A percentile compares a stretch with the other conserved stretches of the same genome.
Conservation (phyloP, 2,113 vertebrate species). For the Lycaon pictus region DNA sequence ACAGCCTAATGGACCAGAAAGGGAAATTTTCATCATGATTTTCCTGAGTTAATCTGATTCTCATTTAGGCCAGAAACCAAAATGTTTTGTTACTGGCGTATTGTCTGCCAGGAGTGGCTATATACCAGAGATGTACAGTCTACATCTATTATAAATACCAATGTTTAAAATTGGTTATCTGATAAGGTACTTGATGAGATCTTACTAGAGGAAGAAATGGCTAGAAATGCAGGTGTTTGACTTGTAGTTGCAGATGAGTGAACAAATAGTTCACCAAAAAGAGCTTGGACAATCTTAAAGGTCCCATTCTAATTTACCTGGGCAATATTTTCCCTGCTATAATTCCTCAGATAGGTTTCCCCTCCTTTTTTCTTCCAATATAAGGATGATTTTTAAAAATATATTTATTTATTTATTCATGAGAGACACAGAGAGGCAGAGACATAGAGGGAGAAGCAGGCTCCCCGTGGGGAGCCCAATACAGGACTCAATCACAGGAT, state of each 20-base stretch:
- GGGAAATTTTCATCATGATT: background rate
- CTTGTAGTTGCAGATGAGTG: background rate
- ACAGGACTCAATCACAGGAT: no score
- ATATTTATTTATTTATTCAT: background rate
- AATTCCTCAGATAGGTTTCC: background rate
- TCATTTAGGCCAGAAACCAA: background rate
- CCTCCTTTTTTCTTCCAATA: background rate
- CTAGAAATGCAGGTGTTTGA: background rate
- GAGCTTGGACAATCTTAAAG: background rate
- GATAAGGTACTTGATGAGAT: background rate
- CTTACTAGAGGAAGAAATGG: background rate
- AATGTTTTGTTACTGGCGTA: background rate
- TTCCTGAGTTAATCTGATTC: background rate
- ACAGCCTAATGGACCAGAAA: background rate
- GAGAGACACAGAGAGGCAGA: no score
- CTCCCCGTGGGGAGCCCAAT: no score
- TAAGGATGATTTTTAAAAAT: background rate
- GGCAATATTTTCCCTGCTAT: slow-evolving; percentile 29
- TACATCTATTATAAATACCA: background rate
- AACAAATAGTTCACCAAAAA: background rate
- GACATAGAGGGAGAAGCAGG: no score
- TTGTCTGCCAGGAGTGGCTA: background rate
- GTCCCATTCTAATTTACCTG: background rate
- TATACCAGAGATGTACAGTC: background rate
- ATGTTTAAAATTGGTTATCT: background rate